Base-by-base conservation (phyloP, 2,888 invertebrate genomes). In the Crepidodera aurea region DNA sequence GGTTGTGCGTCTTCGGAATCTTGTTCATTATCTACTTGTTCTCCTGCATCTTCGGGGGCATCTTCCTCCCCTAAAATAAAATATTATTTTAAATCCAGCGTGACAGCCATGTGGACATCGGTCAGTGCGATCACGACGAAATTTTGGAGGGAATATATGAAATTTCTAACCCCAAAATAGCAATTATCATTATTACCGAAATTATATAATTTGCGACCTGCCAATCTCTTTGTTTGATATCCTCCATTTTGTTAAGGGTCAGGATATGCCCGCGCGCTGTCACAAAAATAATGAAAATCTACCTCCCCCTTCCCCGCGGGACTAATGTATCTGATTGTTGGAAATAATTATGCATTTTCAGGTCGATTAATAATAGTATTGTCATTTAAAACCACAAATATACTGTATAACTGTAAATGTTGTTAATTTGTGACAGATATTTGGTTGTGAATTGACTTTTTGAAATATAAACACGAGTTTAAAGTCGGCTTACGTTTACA, bases 241-340 rank as follows among this genome's bases (percentile, higher is more conserved):
- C 88, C 87, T 87, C 88, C 88, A 88, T 88, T 88, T 88, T 88
- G 88, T 88, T 86, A 87, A 87, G 88, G 87, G 88, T 87, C 87
- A 86, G 86, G 81, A 85, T 85, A 85, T 86, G 86, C 85, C 86
- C 87, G 86, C 83, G 80, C 81, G 80, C 83, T 82, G 82, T 82
- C 82, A 82, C 81, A 82, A 83, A 83, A 83, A 83, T 83, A 82
- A 83, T 82, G 82, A 81, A 81, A 79, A 79, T 77, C 76, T 72
- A 75, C 77, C 76, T 75, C 74, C 77, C 76, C 79, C 79, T 74
- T 72, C 66, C 75, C 71, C 75, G 67, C 74, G 65, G 34, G 32
- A 63, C 72, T 75, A 75, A 76, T 77, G 73, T 75, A 73, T 69
- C 70, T 76, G 74, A 78, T 78, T 78, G 77, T 71, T 65, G 66